Conservation (phyloP, 2,797 vertebrate species). For the Spheniscus humboldti region DNA sequence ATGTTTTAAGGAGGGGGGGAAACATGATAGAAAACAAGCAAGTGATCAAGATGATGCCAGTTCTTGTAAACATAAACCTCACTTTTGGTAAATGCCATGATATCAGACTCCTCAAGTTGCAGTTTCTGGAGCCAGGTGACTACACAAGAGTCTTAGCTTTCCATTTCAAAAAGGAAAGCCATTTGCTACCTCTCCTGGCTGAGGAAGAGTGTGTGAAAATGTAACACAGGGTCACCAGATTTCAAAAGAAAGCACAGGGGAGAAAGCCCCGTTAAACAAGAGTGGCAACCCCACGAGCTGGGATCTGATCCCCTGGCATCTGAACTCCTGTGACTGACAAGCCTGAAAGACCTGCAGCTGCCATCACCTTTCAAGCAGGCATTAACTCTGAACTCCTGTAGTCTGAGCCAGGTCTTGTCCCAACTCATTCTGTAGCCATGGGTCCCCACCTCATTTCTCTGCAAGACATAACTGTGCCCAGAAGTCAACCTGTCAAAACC, state of each 20-base stretch:
- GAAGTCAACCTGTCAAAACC: background rate
- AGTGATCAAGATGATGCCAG: background rate
- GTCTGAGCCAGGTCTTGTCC: background rate
- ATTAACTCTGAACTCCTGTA: background rate
- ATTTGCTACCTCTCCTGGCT: background rate
- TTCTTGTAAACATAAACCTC: background rate
- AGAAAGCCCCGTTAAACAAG: background rate
- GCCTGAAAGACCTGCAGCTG: background rate
- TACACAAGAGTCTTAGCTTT: background rate
- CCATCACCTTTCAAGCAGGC: background rate
- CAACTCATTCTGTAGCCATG: background rate
- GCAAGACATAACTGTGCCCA: background rate
- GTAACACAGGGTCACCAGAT: background rate
- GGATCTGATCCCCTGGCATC: background rate
- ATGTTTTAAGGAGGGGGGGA: background rate
- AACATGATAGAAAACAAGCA: background rate
- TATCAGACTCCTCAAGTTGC: background rate
- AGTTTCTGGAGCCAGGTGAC: background rate
- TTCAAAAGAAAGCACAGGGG: background rate
- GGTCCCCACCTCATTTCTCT: background rate
- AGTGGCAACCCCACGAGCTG: rapidly evolving
- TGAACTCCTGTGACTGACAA: background rate
- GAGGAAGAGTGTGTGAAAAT: background rate
- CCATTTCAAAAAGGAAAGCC: background rate
- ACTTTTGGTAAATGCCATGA: background rate